Conservation (phyloP, 2,888 invertebrate genomes). For the Drosophila mimetica region DNA sequence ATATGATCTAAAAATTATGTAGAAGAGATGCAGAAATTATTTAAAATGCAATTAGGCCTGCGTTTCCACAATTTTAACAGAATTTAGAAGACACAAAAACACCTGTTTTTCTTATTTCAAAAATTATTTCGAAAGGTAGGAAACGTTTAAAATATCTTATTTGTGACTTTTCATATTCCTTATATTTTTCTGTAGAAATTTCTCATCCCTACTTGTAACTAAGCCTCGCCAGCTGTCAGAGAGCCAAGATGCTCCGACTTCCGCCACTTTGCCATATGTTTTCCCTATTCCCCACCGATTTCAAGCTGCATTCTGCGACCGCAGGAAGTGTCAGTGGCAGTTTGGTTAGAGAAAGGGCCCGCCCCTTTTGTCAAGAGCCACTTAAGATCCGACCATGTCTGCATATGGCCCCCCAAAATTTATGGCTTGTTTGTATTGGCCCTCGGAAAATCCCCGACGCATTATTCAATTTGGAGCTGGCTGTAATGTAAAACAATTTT, state of each 20-base stretch:
- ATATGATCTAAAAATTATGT: too few species aligned
- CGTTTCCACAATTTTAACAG: too few species aligned
- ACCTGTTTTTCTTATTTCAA: too few species aligned
- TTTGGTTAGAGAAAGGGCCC: slow-evolving; percentile 1
- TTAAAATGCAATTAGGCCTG: too few species aligned
- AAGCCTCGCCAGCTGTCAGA: slow-evolving; percentile 27
- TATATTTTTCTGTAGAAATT: too few species aligned
- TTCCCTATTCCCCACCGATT: slow-evolving; percentile 4
- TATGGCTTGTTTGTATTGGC: slow-evolving; percentile 48
- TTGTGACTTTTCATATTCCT: neutral
- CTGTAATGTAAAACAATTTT: slow-evolving; percentile 49
- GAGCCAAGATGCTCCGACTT: neutral
- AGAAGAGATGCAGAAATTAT: too few species aligned
- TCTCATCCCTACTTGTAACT: slow-evolving; percentile 10
- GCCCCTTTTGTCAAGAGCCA: slow-evolving; percentile 30
- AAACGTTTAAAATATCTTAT: too few species aligned
- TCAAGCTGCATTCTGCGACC: slow-evolving; percentile 21
- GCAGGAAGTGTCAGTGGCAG: slow-evolving; percentile 11
- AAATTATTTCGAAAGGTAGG: too few species aligned
- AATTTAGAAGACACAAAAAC: too few species aligned
- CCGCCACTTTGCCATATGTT: neutral
- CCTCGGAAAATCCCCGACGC: slow-evolving; percentile 45
- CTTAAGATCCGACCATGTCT: slow-evolving; percentile 39
- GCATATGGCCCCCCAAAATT: slow-evolving; percentile 50
- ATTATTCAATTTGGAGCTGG: slow-evolving; percentile 68